A percentile compares a stretch with the other conserved stretches of the same genome.
These are phyloP conservation scores for Lissonota sp. DNA, from an alignment of 2,888 invertebrate species.

Conservation along the genomic window DNA sequence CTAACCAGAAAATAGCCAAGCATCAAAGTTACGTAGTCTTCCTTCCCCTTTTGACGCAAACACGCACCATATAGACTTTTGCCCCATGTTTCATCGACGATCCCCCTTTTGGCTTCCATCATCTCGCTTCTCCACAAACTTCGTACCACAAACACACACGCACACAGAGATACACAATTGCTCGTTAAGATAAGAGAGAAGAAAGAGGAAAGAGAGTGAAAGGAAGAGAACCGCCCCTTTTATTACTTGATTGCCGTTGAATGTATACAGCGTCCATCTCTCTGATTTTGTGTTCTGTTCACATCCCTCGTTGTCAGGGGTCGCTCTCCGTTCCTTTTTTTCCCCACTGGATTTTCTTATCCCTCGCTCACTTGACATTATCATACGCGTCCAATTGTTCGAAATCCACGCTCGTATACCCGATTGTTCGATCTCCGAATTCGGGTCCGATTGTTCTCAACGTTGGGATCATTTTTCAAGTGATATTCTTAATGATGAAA, in stretches of 20 bases:
- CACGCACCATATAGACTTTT: constrained; percentile 54
- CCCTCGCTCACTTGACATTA: constrained; percentile 50
- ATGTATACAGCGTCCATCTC: constrained; percentile 45
- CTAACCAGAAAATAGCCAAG: constrained; percentile 41
- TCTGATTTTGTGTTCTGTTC: constrained; percentile 62
- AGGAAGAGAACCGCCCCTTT: constrained; percentile 61
- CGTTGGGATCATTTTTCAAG: too few relatives aligned
- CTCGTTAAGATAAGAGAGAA: constrained; percentile 71
- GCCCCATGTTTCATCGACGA: constrained; percentile 42
- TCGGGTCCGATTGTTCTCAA: too few relatives aligned
- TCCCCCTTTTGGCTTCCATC: constrained; percentile 56
- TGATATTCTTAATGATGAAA: too few relatives aligned
- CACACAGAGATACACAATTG: constrained; percentile 68
- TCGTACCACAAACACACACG: constrained; percentile 60
- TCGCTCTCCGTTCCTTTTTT: constrained; percentile 37
- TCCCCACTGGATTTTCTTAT: constrained; percentile 44
- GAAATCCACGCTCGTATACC: constrained; percentile 27
- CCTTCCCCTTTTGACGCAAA: constrained; percentile 46
- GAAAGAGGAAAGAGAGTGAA: constrained; percentile 4
- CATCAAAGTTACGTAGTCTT: constrained; percentile 34
- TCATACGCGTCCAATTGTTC: constrained; percentile 65
- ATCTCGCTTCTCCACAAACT: constrained; percentile 31
- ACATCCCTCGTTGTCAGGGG: constrained; percentile 5
- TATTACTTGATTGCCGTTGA: constrained; percentile 69
- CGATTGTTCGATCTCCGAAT: too few relatives aligned